Evolutionary conservation across 2,888 invertebrate species (phyloP).

Genomic region (Hyalella azteca): DNA sequence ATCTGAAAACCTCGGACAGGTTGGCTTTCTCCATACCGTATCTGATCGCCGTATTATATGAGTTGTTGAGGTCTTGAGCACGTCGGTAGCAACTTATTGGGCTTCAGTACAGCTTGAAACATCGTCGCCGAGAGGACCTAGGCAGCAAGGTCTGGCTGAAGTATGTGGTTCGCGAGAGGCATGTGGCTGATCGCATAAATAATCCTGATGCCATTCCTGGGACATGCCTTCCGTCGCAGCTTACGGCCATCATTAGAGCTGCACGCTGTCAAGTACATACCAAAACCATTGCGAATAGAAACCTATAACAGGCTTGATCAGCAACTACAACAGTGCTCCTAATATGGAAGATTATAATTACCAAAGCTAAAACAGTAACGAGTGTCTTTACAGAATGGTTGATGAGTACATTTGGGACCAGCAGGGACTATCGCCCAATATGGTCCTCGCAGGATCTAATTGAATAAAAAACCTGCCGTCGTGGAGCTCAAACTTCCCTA

Average conservation of each 20-base stretch:
- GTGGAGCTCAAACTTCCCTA: no score
- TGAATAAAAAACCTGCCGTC: no score
- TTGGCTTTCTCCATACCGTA: constrained; percentile 14
- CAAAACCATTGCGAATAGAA: background rate
- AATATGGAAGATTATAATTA: no score
- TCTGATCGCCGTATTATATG: constrained; percentile 1
- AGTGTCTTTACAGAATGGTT: no score
- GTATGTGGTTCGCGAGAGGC: background rate
- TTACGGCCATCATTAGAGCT: background rate
- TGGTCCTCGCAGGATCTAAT: no score
- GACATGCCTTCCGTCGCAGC: background rate
- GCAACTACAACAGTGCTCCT: background rate
- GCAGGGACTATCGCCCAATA: no score
- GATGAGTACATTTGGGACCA: no score
- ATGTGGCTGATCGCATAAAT: background rate
- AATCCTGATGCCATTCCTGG: background rate
- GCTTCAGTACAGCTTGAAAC: background rate
- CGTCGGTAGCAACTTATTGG: background rate
- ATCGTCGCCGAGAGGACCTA: background rate
- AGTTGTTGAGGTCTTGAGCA: background rate
- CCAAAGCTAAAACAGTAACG: no score
- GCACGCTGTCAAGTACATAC: background rate
- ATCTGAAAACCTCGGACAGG: background rate
- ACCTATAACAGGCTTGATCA: background rate
- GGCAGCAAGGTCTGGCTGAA: background rate